Base-by-base conservation (phyloP, 2,113 vertebrate genomes). In the Macrotis lagotis region DNA sequence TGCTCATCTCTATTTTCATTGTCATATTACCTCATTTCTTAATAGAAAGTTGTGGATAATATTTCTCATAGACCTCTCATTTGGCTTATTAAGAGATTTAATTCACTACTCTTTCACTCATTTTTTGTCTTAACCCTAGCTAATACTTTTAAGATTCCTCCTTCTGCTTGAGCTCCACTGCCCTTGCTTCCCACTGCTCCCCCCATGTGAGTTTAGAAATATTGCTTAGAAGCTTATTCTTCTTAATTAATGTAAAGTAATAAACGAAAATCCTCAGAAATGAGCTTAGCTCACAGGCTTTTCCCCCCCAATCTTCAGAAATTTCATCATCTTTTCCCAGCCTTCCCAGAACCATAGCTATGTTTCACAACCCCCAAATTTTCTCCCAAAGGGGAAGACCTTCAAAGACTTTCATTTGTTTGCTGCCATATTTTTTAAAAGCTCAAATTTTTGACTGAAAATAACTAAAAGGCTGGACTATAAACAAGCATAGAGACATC, bases 301-400 rank as follows among this genome's bases (percentile, higher is more conserved):
- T 96, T 96, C 93, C 95, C 96, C 93, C 50, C 44, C 44, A 96
- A 24, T 48, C 24, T 50, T 91, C 14, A 52, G 47, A 89, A 93
- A 92, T 94, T 93, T 94, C 24, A 66, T 94, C 88, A 91, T 92
- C 92, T 91, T 5, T 74, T 48, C 26, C 47, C 44, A n/a, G 92
- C 89, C n/a, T 92, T 92, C 52, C 89, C 93, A 31, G 93, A 88
- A 94, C n/a, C 52, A 49, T 66, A 44, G 91, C 9, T 91, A 22
- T 83, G 7, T 95, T 91, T 88, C 19, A 91, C 59, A 96, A 74
- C 53, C 26, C n/a, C 47, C 47, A 9, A 28, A 49, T 94, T 83
- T 92, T 94, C 55, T 94, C 91, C 48, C 47, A 53, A 50, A 55
- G 50, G 25, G 3, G 5, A 8, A 14, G 47, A 59, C 74, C 50